Percentiles rank a stretch among this genome's conserved stretches.
Evolutionary conservation across 2,113 vertebrate species (phyloP).

Genomic region (Aegithalos caudatus): DNA sequence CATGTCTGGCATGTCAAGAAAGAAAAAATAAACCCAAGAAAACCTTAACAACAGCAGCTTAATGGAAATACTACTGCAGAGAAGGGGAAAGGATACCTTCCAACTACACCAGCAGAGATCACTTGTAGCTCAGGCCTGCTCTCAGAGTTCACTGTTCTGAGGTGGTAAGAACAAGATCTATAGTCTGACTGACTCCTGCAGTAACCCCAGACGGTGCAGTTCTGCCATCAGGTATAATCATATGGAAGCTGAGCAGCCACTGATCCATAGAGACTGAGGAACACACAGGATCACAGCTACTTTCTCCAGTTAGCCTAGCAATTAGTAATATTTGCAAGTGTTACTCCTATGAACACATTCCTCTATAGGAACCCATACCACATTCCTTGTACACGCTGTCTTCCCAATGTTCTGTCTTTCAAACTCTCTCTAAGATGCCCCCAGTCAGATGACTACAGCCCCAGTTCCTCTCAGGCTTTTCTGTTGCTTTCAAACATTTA

Average conservation of each 20-base stretch:
- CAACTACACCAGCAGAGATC: background rate
- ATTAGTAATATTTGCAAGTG: background rate
- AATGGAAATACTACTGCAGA: background rate
- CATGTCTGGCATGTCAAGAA: conserved; percentile 69
- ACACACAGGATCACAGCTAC: background rate
- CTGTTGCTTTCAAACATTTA: background rate
- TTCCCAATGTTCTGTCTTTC: background rate
- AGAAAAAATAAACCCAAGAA: background rate
- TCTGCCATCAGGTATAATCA: background rate
- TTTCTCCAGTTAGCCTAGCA: background rate
- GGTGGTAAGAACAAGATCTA: background rate
- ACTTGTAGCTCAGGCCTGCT: background rate
- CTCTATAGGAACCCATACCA: background rate
- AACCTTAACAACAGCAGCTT: background rate
- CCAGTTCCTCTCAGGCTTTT: background rate
- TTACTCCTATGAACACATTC: background rate
- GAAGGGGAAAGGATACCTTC: background rate
- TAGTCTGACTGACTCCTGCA: background rate
- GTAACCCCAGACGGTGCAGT: background rate
- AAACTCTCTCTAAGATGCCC: background rate
- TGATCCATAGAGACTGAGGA: background rate
- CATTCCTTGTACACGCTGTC: background rate
- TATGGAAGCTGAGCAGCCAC: background rate
- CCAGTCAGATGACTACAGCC: background rate
- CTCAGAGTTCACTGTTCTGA: background rate